phyloP scores from a whole-genome alignment of 2,888 invertebrate genomes.

The Apodemia hepburni region DNA sequence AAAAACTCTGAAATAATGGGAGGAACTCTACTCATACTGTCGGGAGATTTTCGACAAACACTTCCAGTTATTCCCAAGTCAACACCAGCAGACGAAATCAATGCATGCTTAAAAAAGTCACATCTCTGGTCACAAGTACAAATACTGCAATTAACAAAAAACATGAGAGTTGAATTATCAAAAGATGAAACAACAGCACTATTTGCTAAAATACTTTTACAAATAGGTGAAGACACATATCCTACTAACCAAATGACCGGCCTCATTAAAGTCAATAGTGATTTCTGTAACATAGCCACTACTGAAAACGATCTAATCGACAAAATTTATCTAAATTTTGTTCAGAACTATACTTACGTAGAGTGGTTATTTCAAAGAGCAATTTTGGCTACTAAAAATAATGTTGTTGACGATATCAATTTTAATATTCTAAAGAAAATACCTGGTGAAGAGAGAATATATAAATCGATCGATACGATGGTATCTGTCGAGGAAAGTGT shows the following conservation, averaged over 20 bases:
- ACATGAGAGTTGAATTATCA: slow-evolving; percentile 29
- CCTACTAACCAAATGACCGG: slow-evolving; percentile 20
- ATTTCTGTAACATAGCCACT: too few species aligned
- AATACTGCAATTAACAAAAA: slow-evolving; percentile 27
- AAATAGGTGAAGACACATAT: slow-evolving; percentile 23
- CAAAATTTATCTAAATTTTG: slow-evolving; percentile 16
- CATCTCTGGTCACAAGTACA: slow-evolving; percentile 24
- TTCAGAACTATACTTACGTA: slow-evolving; percentile 18
- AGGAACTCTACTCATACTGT: too few species aligned
- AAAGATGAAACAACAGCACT: slow-evolving; percentile 30
- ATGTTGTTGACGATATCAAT: slow-evolving; percentile 23
- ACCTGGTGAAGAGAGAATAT: slow-evolving; percentile 16
- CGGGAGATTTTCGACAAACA: slow-evolving; percentile 31
- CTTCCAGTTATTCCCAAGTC: slow-evolving; percentile 26
- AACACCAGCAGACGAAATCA: slow-evolving; percentile 27
- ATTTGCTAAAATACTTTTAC: slow-evolving; percentile 31
- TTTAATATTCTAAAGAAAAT: slow-evolving; percentile 23
- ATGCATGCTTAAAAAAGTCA: slow-evolving; percentile 26
- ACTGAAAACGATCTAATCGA: too few species aligned
- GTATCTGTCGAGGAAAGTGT: slow-evolving; percentile 20
- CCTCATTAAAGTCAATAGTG: too few species aligned
- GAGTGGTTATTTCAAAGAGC: slow-evolving; percentile 24
- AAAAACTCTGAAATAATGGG: too few species aligned
- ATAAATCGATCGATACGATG: slow-evolving; percentile 20
- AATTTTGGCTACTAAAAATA: slow-evolving; percentile 23